Percentiles rank a stretch among this genome's conserved stretches.
Evolutionary conservation across 1,140 invertebrate species (phyloP).

Genomic region (Odontomachus brunneus): DNA sequence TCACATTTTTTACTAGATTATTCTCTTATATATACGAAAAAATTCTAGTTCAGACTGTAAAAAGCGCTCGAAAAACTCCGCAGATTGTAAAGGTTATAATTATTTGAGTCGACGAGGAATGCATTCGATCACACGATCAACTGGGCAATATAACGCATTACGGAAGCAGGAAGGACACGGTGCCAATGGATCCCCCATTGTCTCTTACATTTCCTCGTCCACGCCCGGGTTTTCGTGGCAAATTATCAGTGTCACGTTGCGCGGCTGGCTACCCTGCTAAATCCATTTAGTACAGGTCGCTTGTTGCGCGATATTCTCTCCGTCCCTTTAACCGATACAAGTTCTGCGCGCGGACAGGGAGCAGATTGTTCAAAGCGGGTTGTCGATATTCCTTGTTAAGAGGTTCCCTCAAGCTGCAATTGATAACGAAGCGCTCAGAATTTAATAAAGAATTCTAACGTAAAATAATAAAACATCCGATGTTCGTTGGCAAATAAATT

Average conservation of each 20-base stretch:
- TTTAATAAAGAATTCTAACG: not conserved
- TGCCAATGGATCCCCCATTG: constrained; percentile 56
- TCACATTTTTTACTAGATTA: too few species aligned
- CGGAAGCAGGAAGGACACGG: constrained; percentile 42
- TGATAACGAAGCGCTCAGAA: not conserved
- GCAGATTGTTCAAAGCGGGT: constrained; percentile 13
- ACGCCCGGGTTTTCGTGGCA: constrained; percentile 53
- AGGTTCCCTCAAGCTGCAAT: not conserved
- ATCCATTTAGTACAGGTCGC: constrained; percentile 50
- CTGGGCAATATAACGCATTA: constrained; percentile 8
- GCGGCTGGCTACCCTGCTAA: constrained; percentile 39
- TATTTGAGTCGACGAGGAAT: not conserved
- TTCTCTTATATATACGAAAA: too few species aligned
- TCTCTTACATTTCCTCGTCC: constrained; percentile 54
- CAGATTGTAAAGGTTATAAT: too few species aligned
- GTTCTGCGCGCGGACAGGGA: constrained; percentile 4
- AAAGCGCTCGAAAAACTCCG: too few species aligned
- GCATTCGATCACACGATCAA: constrained; percentile 17
- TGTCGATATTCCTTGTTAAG: constrained; percentile 31
- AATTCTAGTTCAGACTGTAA: too few species aligned
- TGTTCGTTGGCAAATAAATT: too few species aligned
- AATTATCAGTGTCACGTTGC: constrained; percentile 66
- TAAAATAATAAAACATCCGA: too few species aligned
- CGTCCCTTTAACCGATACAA: constrained; percentile 5
- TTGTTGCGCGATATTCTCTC: constrained; percentile 32